Base-by-base conservation (phyloP, 2,888 invertebrate genomes). In the Blera fallax region DNA sequence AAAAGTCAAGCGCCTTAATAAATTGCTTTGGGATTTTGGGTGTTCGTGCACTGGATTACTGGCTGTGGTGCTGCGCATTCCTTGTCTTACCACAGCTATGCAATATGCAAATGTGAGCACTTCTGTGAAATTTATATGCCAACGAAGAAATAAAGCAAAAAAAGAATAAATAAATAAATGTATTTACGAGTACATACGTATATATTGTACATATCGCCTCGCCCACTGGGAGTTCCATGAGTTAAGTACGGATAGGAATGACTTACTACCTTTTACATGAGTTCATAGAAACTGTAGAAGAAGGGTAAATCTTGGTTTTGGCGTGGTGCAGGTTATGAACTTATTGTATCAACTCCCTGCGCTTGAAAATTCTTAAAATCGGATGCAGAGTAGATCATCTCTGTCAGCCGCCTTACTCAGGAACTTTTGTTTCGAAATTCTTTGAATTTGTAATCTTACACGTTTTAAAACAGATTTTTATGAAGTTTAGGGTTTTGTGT, bases 1-100 rank as follows among this genome's bases (percentile, higher is more conserved):
- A 90, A 91, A 90, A 89, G 88, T 90, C 90, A 90, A 90, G 89
- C 90, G 90, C 90, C 91, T 91, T 91, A 91, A 91, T 90, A 90
- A 91, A 91, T 91, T 91, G 91, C 90, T 91, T 88, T 90, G 91
- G 91, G 91, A 91, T 89, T 91, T 88, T 50, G 85, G 70, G 72
- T 65, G 65, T 81, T 65, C 34, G 48, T 80, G 74, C 69, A 73
- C 45, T 62, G 64, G 65, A 45, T 69, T 54, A 37, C 24, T 76
- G n/a, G 48, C 24, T 76, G n/a, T 65, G 1, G 40, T 21, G 43
- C 24, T 73, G 67, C 29, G 67, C 73, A 78, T 65, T 73, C 24
- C 29, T 67, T 79, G 52, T 29, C 40, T 29, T 29, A 37, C 43
- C 16, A 27, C 29, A 43, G 50, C 37, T 67, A 48, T 83, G 83